Evolutionary conservation across 1,140 invertebrate species (phyloP), one percentile per base, ranked within the genome.

Genomic region (Zeugodacus cucurbitae): DNA sequence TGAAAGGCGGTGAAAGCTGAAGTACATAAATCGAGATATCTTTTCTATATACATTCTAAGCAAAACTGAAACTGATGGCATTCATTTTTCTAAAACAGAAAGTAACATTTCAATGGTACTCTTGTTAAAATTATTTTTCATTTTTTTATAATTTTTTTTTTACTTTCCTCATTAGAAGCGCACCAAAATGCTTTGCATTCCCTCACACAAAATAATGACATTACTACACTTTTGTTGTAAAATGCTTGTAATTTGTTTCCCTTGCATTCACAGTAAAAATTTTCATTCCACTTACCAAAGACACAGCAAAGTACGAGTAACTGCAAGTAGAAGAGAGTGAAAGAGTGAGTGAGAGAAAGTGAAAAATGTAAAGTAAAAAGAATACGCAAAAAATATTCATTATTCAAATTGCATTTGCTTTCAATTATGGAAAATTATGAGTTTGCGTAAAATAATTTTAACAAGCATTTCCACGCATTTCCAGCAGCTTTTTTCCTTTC

Each of bases 331-430:
- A 5, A 34, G 3, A 74, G 22, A 44, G 48, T 17, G 48, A 54
- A 17, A 54, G 48, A 20, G 17, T 3, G 10, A 62, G 58, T n/a
- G 22, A 54, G 14, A 29, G 41, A 82, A 78, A 54, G 10, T 11
- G 41, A 82, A 48, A 82, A 82, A 48, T 54, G 34, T 82, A 8
- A 82, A 48, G n/a, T 82, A 82, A 82, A 82, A 11, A 0, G 74
- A 48, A 48, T 14, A 26, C 37, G 37, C 37, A 26, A 82, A 82
- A 82, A 82, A 44, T 82, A 82, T 82, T 82, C 74, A 82, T 82
- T 82, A 54, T 82, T 29, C 44, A 82, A 82, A 82, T 82, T 82
- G 74, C 74, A 82, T 82, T 82, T 82, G 41, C 74, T 82, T 82
- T 82, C 74, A 82, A 82, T 82, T 82, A 54, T 22, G 74, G n/a